phyloP scores from a whole-genome alignment of 2,888 invertebrate species.

The Eristalinus sepulchralis region DNA sequence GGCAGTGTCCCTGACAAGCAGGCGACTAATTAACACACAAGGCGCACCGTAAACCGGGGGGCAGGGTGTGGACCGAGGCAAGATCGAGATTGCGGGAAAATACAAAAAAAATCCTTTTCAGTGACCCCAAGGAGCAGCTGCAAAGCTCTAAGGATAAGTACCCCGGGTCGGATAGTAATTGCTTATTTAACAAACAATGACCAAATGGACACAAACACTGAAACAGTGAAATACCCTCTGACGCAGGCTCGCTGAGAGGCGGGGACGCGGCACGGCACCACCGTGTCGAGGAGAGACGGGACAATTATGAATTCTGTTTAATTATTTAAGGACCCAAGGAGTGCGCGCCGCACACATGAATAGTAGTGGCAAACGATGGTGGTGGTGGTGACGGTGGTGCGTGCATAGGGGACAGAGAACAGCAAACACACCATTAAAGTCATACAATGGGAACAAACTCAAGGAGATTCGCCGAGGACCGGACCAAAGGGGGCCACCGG shows the following conservation, averaged over 20 bases:
- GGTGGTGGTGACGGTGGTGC: not conserved
- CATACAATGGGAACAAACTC: not conserved
- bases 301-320: slow-evolving; percentile 37
- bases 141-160: slow-evolving; percentile 6
- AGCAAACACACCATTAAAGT: not conserved
- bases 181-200: slow-evolving; percentile 55
- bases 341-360: not conserved
- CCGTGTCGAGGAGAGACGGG: not conserved
- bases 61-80: not conserved
- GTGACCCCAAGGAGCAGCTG: slow-evolving; percentile 17
- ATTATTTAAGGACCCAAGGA: slow-evolving; percentile 28
- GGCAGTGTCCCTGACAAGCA: slow-evolving; percentile 15
- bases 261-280: not conserved
- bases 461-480: not conserved
- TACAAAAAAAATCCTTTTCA: not conserved
- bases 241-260: not conserved
- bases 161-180: slow-evolving; percentile 35
- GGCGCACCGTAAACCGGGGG: not conserved
- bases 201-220: slow-evolving; percentile 38
- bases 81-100: slow-evolving; percentile 9
- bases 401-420: not conserved
- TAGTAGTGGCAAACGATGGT: not conserved
- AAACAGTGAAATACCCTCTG: not conserved
- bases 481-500: not conserved
- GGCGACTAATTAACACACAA: slow-evolving; percentile 31